A percentile compares a stretch with the other conserved stretches of the same genome.
Evolutionary conservation across 2,113 vertebrate species (phyloP).

Genomic region (Hassar affinis): DNA sequence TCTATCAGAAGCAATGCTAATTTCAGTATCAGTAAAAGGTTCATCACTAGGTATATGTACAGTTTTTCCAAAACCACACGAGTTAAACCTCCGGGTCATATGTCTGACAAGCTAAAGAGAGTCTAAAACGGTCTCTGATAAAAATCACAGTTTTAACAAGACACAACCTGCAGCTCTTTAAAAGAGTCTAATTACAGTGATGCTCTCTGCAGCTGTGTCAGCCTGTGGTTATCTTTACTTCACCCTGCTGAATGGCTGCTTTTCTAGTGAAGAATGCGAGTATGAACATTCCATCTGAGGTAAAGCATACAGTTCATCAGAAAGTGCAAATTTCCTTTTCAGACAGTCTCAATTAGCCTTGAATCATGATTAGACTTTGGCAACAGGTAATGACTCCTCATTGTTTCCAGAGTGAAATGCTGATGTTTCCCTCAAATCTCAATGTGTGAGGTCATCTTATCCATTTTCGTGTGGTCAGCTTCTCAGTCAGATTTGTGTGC

Average conservation of each 20-base stretch:
- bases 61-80: background rate
- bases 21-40: too few relatives aligned
- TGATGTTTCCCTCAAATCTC: background rate
- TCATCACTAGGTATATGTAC: background rate
- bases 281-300: background rate
- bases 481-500: background rate
- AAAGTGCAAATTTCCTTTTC: background rate
- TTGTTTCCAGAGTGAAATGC: too few relatives aligned
- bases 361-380: background rate
- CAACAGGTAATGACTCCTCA: too few relatives aligned
- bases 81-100: too few relatives aligned
- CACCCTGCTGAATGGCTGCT: background rate
- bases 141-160: constrained; percentile 21
- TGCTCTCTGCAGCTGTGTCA: background rate
- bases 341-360: background rate
- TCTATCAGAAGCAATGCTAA: background rate
- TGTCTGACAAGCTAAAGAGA: background rate
- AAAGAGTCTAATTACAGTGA: constrained; percentile 10
- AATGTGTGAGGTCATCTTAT: background rate
- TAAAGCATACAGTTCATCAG: background rate
- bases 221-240: constrained; percentile 8
- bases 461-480: too few relatives aligned
- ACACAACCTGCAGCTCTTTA: constrained; percentile 7
- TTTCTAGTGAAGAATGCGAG: background rate
- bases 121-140: background rate